These are phyloP conservation scores for Astreopora myriophthalma DNA, from an alignment of 64 coral and sea anemone species.

Conservation along the genomic window DNA sequence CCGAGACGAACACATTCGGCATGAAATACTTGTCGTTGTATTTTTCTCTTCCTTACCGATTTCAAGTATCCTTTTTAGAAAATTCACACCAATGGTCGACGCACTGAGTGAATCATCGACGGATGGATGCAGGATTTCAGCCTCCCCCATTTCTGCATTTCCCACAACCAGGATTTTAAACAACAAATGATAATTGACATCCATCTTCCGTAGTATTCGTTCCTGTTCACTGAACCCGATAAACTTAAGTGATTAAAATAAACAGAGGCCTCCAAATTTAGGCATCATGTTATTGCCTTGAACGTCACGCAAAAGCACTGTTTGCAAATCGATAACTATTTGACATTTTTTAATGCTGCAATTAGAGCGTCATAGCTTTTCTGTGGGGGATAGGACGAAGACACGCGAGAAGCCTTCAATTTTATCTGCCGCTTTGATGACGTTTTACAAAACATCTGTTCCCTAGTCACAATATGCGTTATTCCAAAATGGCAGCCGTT, in stretches of 20 bases:
- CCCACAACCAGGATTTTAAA: conserved; percentile 23
- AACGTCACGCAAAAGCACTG: too few relatives aligned
- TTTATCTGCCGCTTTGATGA: background rate
- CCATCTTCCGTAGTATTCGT: background rate
- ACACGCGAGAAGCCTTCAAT: background rate
- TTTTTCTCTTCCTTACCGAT: background rate
- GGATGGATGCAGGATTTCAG: background rate
- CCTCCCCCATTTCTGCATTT: background rate
- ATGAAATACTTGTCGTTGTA: background rate
- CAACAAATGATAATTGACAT: conserved; percentile 31
- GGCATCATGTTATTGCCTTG: too few relatives aligned
- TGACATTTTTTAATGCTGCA: background rate
- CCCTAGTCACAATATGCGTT: too few relatives aligned
- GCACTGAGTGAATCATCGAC: background rate
- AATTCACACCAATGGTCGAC: background rate
- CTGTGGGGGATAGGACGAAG: background rate
- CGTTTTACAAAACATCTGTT: too few relatives aligned
- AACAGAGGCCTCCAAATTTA: background rate
- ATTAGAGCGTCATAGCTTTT: background rate
- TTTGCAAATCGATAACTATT: too few relatives aligned
- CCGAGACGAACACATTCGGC: too few relatives aligned
- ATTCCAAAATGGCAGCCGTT: too few relatives aligned
- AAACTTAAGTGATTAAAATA: background rate
- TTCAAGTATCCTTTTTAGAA: conserved; percentile 22
- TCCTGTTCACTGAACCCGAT: background rate